These are phyloP conservation scores for Oreochromis mossambicus DNA, from an alignment of 2,797 vertebrate species.

Conservation along the genomic window DNA sequence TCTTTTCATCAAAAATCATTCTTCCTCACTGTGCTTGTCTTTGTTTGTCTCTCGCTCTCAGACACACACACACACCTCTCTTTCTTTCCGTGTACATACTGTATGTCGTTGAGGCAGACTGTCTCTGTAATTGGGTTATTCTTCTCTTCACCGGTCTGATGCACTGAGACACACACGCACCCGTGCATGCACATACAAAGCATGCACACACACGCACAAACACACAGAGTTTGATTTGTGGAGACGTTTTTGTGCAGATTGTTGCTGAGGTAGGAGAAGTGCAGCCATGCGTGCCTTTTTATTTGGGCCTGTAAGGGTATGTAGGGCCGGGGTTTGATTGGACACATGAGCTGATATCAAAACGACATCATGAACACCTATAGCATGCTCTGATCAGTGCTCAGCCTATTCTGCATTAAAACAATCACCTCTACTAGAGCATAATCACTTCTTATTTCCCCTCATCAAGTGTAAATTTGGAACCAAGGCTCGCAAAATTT, in stretches of 20 bases:
- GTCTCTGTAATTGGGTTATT: conserved; percentile 77
- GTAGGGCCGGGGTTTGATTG: background rate
- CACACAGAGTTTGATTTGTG: conserved; percentile 46
- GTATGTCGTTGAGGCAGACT: conserved; percentile 72
- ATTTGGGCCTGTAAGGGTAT: conserved; percentile 29
- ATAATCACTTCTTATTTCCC: background rate
- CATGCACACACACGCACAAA: background rate
- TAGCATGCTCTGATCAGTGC: background rate
- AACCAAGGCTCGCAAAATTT: no score
- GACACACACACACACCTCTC: background rate
- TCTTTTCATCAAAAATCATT: conserved; percentile 63
- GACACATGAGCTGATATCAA: conserved; percentile 13
- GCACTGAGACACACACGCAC: conserved; percentile 60
- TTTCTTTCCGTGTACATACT: conserved; percentile 38
- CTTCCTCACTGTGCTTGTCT: conserved; percentile 40
- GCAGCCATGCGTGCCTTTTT: conserved; percentile 48
- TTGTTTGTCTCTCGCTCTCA: conserved; percentile 35
- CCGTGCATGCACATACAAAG: background rate
- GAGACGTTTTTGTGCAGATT: conserved; percentile 50
- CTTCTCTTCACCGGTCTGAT: conserved; percentile 72
- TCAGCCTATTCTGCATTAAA: background rate
- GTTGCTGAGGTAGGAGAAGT: conserved; percentile 61
- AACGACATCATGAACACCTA: background rate
- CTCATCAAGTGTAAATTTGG: background rate
- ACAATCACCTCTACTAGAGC: background rate